Evolutionary conservation across 2,888 invertebrate species (phyloP), one percentile per base, ranked within the genome.

Genomic region (Tromatobia lineatoria): DNA sequence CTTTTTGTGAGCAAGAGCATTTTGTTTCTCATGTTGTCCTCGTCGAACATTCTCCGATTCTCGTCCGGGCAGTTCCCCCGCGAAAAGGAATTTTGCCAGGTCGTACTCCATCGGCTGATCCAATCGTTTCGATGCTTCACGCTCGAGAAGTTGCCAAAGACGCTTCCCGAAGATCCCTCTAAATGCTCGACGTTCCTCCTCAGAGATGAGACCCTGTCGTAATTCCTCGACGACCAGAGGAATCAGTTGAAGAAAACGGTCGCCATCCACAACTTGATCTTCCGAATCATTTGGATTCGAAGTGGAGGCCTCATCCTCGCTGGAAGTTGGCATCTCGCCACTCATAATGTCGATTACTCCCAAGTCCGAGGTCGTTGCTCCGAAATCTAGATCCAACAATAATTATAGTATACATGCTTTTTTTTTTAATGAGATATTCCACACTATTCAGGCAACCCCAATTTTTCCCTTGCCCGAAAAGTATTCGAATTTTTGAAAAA

Each of bases 161-260:
- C 81, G 80, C 34, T 74, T 84, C 13, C 84, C 84, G 69, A 81
- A 84, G 7, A 84, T 78, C 64, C 81, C 54, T 25, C 38, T 25
- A 13, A 84, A 57, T 1, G 74, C 23, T n/a, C 64, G 74, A 42
- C 59, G 67, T 69, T 84, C 81, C 45, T 69, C 73, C 7, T 57
- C 34, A 64, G 54, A 45, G 0, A 84, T 20, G 23, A 61, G 69
- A 81, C 64, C 81, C 42, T 47, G 52, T 0, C 77, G 80, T 18
- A 84, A n/a, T 57, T 84, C 84, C 11, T 84, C 74, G 23, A 84
- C 50, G 3, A 84, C n/a, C 61, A 84, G 54, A 34, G 84, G 84
- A 18, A 84, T 80, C 52, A 84, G 74, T 15, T 80, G 77, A 42
- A 84, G 45, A 11, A 81, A n/a, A 25, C 81, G 74, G 74, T 84